These are phyloP conservation scores for Thunnus albacares DNA, from an alignment of 2,797 vertebrate species.

Conservation along the genomic window DNA sequence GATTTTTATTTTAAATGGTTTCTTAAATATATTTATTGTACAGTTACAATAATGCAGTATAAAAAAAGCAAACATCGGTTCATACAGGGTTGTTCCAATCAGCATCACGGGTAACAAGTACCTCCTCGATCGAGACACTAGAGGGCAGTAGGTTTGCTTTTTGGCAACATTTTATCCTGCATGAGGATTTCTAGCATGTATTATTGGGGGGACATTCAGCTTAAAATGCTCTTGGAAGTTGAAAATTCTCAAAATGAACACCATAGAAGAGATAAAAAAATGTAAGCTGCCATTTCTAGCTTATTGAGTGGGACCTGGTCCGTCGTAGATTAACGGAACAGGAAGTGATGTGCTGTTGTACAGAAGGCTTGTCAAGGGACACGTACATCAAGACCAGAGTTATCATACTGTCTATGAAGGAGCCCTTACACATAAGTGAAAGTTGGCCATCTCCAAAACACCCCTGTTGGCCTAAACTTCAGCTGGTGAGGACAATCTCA, in stretches of 20 bases:
- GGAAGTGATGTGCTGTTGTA: slow-evolving; percentile 42
- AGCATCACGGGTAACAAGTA: slow-evolving; percentile 64
- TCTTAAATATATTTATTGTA: slow-evolving; percentile 87
- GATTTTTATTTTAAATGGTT: slow-evolving; percentile 80
- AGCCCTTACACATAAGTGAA: slow-evolving; percentile 34
- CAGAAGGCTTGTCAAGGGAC: slow-evolving; percentile 45
- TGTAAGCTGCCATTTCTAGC: slow-evolving; percentile 79
- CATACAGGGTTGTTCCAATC: slow-evolving; percentile 62
- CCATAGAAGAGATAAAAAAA: slow-evolving; percentile 43
- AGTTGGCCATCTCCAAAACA: background rate
- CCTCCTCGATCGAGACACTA: slow-evolving; percentile 72
- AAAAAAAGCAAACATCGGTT: slow-evolving; percentile 75
- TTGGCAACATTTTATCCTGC: slow-evolving; percentile 79
- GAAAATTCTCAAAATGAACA: slow-evolving; percentile 56
- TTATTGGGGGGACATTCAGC: slow-evolving; percentile 50
- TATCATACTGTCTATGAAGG: slow-evolving; percentile 22
- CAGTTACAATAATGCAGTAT: slow-evolving; percentile 82
- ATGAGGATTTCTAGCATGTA: slow-evolving; percentile 54
- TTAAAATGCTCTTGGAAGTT: slow-evolving; percentile 59
- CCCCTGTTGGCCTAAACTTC: background rate
- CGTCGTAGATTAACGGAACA: slow-evolving; percentile 27
- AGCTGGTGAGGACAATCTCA: slow-evolving; percentile 15
- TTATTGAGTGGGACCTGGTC: slow-evolving; percentile 71
- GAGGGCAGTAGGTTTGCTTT: slow-evolving; percentile 84
- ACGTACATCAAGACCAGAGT: slow-evolving; percentile 43